Percentiles rank a stretch among this genome's conserved stretches.
Evolutionary conservation across 2,888 invertebrate species (phyloP).

Genomic region (Nesidiocoris tenuis): DNA sequence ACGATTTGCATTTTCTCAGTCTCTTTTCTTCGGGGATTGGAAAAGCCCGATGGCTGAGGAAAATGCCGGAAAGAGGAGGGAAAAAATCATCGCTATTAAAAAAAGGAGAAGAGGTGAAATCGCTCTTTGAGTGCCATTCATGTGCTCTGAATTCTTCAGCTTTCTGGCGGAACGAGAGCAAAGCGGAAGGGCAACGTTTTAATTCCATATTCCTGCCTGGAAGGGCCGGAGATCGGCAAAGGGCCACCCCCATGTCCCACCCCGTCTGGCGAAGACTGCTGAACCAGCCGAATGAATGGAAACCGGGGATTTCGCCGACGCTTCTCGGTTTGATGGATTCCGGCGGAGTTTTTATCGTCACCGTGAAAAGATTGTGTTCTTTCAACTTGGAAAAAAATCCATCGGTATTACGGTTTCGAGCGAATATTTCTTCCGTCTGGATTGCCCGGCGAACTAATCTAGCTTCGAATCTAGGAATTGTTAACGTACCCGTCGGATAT

Average conservation of each 20-base stretch:
- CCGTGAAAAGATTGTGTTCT: not conserved
- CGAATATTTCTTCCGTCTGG: too few relatives aligned
- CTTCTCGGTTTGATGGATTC: not conserved
- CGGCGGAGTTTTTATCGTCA: not conserved
- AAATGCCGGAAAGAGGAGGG: not conserved
- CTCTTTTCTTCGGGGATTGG: slow-evolving; percentile 4
- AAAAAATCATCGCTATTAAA: slow-evolving; percentile 34
- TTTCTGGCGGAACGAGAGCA: not conserved
- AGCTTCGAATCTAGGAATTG: too few relatives aligned
- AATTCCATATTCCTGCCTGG: not conserved
- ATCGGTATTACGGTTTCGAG: not conserved
- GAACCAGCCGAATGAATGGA: not conserved
- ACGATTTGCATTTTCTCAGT: slow-evolving; percentile 24
- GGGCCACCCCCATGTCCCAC: not conserved
- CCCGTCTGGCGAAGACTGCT: not conserved
- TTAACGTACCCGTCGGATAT: too few relatives aligned
- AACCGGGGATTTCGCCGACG: not conserved
- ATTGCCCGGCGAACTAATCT: too few relatives aligned
- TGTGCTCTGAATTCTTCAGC: slow-evolving; percentile 22
- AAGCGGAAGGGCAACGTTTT: not conserved
- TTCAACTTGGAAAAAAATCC: not conserved
- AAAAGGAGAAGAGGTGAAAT: slow-evolving; percentile 2
- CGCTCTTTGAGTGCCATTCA: slow-evolving; percentile 28
- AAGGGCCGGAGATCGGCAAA: not conserved
- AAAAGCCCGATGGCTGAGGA: not conserved